Base-by-base conservation (phyloP, 2,888 invertebrate genomes). In the Tipula confusa region DNA sequence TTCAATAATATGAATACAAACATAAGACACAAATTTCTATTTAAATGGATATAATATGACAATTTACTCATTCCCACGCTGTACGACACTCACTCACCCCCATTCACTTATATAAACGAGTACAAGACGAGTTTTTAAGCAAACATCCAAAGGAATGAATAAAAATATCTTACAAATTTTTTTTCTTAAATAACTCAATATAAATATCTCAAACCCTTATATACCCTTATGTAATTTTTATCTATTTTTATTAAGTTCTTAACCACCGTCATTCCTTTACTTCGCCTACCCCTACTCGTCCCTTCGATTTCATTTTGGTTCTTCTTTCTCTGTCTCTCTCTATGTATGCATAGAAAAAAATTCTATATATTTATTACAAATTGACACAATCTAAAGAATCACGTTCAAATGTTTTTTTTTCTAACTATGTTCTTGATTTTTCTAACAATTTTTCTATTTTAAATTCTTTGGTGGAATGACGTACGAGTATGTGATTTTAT, bases 371-470 rank as follows among this genome's bases (percentile, higher is more conserved):
- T 80, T 80, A 80, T 80, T 29, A 80, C 80, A 80, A 80, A 80
- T 80, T 80, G 80, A 80, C 80, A 80, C 80, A 80, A 80, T 80
- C 80, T 29, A 80, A 80, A 80, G 80, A 80, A 80, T 80, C 80
- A 80, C 80, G 80, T 80, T 80, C 80, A 80, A 15, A 29, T 29
- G 18, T 24, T 64, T 64, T 64, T 48, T 48, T 18, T 48, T 48
- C 48, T 48, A 48, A 48, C 48, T 18, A 38, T 38, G 38, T 38
- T 38, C 38, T 38, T 38, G 38, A 38, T 38, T 38, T 38, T 38
- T 38, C 38, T 38, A 38, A 48, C 48, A 48, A 1, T 64, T 64
- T 64, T 64, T 64, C 64, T 64, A 24, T 24, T 64, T 64, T 64
- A 64, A 64, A 64, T 64, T 64, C 64, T 64, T 64, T 64, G 24